Base-by-base conservation (phyloP, 2,113 vertebrate species). In the Stegostoma tigrinum region DNA sequence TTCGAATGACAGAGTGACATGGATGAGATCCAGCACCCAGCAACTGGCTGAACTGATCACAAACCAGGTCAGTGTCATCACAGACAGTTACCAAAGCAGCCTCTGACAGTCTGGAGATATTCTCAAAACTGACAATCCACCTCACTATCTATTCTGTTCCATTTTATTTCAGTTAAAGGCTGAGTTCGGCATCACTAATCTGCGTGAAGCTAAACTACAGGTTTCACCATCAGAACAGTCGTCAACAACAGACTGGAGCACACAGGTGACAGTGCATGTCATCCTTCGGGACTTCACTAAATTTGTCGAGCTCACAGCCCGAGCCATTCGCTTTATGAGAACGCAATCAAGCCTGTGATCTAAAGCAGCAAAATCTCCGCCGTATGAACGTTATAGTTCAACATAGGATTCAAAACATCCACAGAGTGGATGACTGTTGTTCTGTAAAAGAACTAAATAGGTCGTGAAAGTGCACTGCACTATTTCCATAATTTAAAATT, bases 261-360 rank as follows among this genome's bases (percentile, higher is more conserved):
- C 96, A 95, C 98, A 97, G 95, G 97, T 97, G 78, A 97, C 91
- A 0, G 97, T 96, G 0, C 97, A 98, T 61, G 96, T 97, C 87
- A 97, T 99, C 96, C 97, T 99, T 95, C 96, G 96, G 55, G 95
- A 97, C 27, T 97, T 98, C 85, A 96, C 96, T 90, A 14, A 95
- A 0, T 99, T 98, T 97, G 97, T 99, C 96, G 96, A 97, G 72
- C 97, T 97, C 23, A 96, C 97, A 0, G 96, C 97, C 91, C 97
- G 98, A 90, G 97, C 97, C 0, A 0, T 98, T 42, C 96, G 96
- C 0, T 96, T 95, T 78, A 96, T 96, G 61, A 45, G 19, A 83
- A 19, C 80, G n/a, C 38, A 42, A 42, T 38, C 38, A 15, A 72
- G 42, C 15, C 45, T 34, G 24, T 95, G 94, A 95, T 52, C 52